Evolutionary conservation across 2,113 vertebrate species (phyloP), one percentile per base, ranked within the genome.

Genomic region (Hystrix brachyura): DNA sequence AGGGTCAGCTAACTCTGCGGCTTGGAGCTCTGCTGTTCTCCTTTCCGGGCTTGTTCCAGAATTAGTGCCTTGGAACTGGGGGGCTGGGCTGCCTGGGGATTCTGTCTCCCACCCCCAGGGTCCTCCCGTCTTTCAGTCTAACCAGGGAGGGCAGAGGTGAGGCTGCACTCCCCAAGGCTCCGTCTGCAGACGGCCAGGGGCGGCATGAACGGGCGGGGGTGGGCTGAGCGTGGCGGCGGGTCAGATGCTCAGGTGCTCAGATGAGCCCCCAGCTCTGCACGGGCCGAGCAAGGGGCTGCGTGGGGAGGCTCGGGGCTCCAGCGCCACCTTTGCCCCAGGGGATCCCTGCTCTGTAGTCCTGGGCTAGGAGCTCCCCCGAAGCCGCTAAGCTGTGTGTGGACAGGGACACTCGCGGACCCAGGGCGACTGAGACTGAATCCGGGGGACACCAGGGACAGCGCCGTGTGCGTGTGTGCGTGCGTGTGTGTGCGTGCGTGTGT

Each of bases 251-350:
- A 5, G 46, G 87, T 9, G 17, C 21, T 14, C 21, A 38, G 38
- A 38, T 38, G 53, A 19, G 7, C 15, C 9, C 17, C 4, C 55
- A 43, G 69, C 10, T 71, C 38, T 11, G 10, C 62, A 25, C 3
- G 3, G 57, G 74, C 11, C 46, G 29, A 0, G 15, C 55, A 17
- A 10, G 55, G 17, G 43, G 5, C 38, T 11, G 27, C 19, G 13
- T 19, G 79, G 55, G 60, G 21, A 19, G 25, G 85, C 48, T 76
- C 11, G 3, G 0, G 38, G 18, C 9, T 19, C 29, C 8, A 9
- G 0, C 11, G 23, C 43, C 1, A 0, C 64, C 21, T 1, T 0
- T 3, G 0, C 27, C 2, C 2, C 34, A 17, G n/a, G 3, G 32
- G 57, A 64, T 15, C 86, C 5, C 4, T 21, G 51, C 51, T 79